Conservation (phyloP, 2,797 vertebrate genomes). For the Lophotriccus pileatus region DNA sequence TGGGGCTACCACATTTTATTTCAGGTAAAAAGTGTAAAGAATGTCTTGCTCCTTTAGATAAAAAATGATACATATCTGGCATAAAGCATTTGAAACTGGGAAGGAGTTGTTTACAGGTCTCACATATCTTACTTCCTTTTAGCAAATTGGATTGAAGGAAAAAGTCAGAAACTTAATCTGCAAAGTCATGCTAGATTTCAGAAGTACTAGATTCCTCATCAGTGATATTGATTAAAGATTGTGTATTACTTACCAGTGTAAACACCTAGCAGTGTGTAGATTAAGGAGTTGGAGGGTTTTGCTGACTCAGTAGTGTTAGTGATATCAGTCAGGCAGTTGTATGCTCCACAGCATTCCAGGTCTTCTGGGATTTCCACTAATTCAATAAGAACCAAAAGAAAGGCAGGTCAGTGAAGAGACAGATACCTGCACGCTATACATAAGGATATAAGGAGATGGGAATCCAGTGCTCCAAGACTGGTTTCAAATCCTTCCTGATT, state of each 20-base stretch:
- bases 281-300: conserved; percentile 28
- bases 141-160: neutral
- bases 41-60: neutral
- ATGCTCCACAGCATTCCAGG: conserved; percentile 58
- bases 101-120: neutral
- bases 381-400: neutral
- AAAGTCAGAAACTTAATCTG: neutral
- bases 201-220: neutral
- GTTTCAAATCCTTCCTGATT: neutral
- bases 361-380: conserved; percentile 31
- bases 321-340: conserved; percentile 36
- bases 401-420: neutral
- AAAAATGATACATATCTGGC: neutral
- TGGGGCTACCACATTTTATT: neutral
- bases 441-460: neutral
- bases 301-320: neutral
- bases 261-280: conserved; percentile 68
- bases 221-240: neutral
- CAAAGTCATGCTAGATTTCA: neutral
- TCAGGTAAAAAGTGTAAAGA: neutral
- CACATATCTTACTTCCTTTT: neutral
- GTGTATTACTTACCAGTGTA: conserved; percentile 62
- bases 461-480: neutral
- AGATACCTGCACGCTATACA: neutral
- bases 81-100: neutral